Percentiles rank a stretch among this genome's conserved stretches.
These are phyloP conservation scores for Furnarius figulus DNA, from an alignment of 2,113 vertebrate species.

Conservation along the genomic window DNA sequence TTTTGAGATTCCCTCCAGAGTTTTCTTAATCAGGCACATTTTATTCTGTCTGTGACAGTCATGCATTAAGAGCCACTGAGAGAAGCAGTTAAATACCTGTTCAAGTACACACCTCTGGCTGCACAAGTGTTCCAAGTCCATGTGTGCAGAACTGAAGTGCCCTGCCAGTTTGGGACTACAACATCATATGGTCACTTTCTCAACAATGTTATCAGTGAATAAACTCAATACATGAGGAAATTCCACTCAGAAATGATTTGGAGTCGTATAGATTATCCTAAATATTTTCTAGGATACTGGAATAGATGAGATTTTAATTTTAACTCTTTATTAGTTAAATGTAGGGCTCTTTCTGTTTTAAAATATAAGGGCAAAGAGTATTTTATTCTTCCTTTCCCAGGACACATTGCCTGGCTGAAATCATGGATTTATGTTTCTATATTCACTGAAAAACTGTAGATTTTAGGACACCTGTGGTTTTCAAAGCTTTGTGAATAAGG, in stretches of 20 bases:
- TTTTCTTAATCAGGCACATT: constrained; percentile 43
- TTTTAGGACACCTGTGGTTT: background rate
- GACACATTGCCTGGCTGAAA: background rate
- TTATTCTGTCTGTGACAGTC: background rate
- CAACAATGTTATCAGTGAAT: background rate
- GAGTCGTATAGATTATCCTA: background rate
- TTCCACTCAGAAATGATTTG: background rate
- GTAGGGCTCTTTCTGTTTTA: background rate
- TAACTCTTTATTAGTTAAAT: background rate
- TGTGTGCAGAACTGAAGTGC: background rate
- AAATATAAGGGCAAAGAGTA: background rate
- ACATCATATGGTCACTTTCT: background rate
- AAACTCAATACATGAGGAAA: background rate
- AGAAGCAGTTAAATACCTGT: background rate
- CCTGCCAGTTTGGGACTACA: background rate
- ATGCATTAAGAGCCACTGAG: background rate
- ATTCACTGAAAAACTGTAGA: background rate
- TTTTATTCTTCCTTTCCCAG: background rate
- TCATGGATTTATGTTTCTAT: background rate
- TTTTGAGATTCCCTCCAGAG: constrained; percentile 26
- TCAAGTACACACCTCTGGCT: background rate
- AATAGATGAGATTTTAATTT: background rate
- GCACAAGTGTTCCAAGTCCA: background rate
- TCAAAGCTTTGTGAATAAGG: background rate
- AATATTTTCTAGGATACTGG: background rate